phyloP scores from a whole-genome alignment of 2,888 invertebrate species.

The Drosophila greeni region DNA sequence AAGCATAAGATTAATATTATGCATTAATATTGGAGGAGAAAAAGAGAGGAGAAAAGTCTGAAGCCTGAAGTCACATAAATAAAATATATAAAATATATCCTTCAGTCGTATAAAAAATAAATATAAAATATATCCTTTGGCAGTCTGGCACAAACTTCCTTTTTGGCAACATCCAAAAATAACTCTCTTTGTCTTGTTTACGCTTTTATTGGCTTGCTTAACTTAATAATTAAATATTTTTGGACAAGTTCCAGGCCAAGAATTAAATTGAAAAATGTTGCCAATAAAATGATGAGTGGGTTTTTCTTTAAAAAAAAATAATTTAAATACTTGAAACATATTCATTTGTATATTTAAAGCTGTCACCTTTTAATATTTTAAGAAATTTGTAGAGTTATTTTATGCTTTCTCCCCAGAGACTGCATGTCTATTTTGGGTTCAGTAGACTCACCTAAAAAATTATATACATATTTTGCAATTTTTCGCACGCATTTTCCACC shows the following conservation, averaged over 20 bases:
- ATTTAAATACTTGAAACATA: background rate
- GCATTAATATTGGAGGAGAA: constrained; percentile 55
- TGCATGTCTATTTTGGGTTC: constrained; percentile 17
- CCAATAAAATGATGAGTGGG: background rate
- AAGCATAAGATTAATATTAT: constrained; percentile 66
- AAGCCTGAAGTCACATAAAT: background rate
- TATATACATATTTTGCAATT: constrained; percentile 21
- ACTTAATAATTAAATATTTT: constrained; percentile 13
- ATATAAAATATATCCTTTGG: background rate
- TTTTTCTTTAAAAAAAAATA: background rate
- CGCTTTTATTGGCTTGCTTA: background rate
- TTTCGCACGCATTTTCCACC: constrained; percentile 24
- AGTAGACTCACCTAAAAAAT: constrained; percentile 11
- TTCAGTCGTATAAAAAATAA: background rate
- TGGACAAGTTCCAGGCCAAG: constrained; percentile 4
- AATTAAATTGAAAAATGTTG: constrained; percentile 1
- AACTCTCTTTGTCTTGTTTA: background rate
- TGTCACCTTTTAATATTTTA: background rate
- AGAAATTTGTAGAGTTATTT: background rate
- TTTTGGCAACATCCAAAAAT: constrained; percentile 3
- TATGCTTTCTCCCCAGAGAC: background rate
- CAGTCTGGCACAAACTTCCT: background rate
- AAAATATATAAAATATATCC: background rate
- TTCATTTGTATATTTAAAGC: background rate
- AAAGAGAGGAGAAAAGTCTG: background rate